Evolutionary conservation across 1,140 invertebrate species (phyloP), one percentile per base, ranked within the genome.

Genomic region (Camponotus pennsylvanicus): DNA sequence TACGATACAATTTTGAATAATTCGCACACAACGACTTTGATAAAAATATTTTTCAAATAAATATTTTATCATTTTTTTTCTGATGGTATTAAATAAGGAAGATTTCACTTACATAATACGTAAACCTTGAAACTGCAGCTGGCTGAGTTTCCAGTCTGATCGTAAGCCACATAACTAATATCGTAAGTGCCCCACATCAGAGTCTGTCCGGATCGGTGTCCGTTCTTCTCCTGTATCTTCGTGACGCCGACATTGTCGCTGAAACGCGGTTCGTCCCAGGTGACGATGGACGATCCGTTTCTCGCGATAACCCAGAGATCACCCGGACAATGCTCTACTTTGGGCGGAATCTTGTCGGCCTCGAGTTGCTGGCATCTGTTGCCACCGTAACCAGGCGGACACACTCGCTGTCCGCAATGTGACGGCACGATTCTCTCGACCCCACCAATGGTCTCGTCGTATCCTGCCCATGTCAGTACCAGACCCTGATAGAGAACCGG

Each of bases 91-190:
- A 18, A 8, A n/a, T 15, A 18, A 59, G 3, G 8, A n/a, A n/a
- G 45, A n/a, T 57, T 70, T 79, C 78, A 97, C 97, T 97, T 96
- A 98, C 98, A 97, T 55, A 99, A 93, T 21, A 99, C 97, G 82
- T 98, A 98, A 77, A 99, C 98, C 94, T 98, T 99, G 95, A 99
- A 99, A 76, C 97, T 97, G 93, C 99, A 99, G 21, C 97, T 97
- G 1, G 98, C 99, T 37, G 98, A 97, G 92, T 99, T 99, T 84
- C 98, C 98, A 69, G 97, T 97, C 71, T 97, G 97, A 95, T 99
- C 99, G 84, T 97, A 97, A 63, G 98, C 99, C 5, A 99, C 97
- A 92, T 99, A 99, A 32, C 98, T 98, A 71, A 99, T 98, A 75
- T 98, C 97, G 92, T 99, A 99, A 37, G 97, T 97, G 87, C 99